Conservation (phyloP, 2,888 invertebrate genomes). For the Entomobrya multifasciata region DNA sequence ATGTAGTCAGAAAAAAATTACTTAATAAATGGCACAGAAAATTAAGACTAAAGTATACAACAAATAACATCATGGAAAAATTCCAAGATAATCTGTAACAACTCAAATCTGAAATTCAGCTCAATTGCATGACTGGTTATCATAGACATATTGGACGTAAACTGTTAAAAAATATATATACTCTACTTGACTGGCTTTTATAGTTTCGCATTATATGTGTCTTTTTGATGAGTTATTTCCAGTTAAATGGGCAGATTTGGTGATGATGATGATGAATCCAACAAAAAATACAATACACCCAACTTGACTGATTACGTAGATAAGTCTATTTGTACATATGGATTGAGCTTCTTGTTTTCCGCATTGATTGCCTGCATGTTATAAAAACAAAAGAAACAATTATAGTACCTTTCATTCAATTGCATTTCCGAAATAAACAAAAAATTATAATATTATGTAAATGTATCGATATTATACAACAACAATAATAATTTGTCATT, state of each 20-base stretch:
- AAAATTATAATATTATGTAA: background rate
- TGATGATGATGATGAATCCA: background rate
- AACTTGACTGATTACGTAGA: slow-evolving; percentile 5
- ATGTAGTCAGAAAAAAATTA: too few relatives aligned
- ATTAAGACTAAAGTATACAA: background rate
- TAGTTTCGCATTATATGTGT: background rate
- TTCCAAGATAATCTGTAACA: slow-evolving; percentile 40
- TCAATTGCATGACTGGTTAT: background rate
- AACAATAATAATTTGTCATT: slow-evolving; percentile 21
- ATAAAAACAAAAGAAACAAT: slow-evolving; percentile 1
- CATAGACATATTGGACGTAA: too few relatives aligned
- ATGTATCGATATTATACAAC: slow-evolving; percentile 14
- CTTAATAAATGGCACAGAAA: background rate
- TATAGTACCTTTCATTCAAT: too few relatives aligned
- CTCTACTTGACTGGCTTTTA: slow-evolving; percentile 19
- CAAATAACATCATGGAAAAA: slow-evolving; percentile 12
- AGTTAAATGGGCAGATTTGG: background rate
- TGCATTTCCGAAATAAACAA: slow-evolving; percentile 36
- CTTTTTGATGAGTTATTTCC: background rate
- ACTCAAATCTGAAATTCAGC: slow-evolving; percentile 37
- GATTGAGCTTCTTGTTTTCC: slow-evolving; percentile 66
- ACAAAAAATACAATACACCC: background rate
- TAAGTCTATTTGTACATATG: slow-evolving; percentile 65
- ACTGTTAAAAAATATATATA: too few relatives aligned
- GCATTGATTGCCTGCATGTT: slow-evolving; percentile 54